Evolutionary conservation across 2,888 invertebrate genomes (phyloP), one percentile per base, ranked within the genome.

Genomic region (Dryococelus australis): DNA sequence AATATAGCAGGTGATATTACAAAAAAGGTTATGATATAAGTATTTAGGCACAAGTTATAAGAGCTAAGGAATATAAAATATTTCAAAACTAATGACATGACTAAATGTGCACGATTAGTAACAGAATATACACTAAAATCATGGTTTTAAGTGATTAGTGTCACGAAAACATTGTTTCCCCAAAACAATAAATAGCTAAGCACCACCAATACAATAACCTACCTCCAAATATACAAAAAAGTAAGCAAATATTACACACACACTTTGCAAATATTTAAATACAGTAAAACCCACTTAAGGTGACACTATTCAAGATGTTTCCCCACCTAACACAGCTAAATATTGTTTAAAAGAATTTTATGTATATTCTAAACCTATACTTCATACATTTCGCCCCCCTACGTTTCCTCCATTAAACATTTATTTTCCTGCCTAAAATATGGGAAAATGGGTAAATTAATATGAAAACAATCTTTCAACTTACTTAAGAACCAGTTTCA

Each of bases 161-260:
- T 35, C 35, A 4, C 8, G 51, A 51, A 51, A 51, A 65, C n/a
- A 10, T 65, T 8, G 6, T 65, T 0, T 65, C 10, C 20, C 65
- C 65, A n/a, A 65, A 65, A 9, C 65, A 65, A 65, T 65, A 65
- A 65, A 65, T n/a, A 65, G 13, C n/a, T 65, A 65, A 24, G 24
- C 20, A 20, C 65, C 65, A 65, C 20, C 65, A 65, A 65, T 65
- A 65, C 51, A 20, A 51, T 16, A 51, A 51, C n/a, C n/a, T 65
- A 65, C n/a, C n/a, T 65, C n/a, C 65, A 65, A 65, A 24, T 65
- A 65, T n/a, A 65, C 65, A 65, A 65, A 65, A 51, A 65, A 65
- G 65, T 24, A 65, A 65, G 65, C 65, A 65, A 65, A 65, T n/a
- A n/a, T 65, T 65, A 16, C 65, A 65, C 8, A 65, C 65, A 65